phyloP scores from a whole-genome alignment of 2,797 vertebrate genomes.

The Carcharodon carcharias region DNA sequence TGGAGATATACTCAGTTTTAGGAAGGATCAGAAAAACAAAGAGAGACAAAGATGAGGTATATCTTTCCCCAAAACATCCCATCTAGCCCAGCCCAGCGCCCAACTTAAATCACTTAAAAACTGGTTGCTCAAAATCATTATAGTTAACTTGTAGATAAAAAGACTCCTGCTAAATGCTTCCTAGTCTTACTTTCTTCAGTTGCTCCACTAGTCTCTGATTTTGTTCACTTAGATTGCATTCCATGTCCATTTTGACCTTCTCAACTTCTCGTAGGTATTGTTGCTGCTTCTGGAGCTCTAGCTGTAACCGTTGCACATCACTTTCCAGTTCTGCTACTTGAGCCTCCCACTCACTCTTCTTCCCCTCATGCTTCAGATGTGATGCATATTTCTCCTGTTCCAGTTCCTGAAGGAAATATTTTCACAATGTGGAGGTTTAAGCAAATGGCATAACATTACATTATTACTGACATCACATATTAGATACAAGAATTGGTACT shows the following conservation, averaged over 20 bases:
- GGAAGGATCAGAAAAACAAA: neutral
- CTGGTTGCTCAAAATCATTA: neutral
- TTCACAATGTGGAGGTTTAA: neutral
- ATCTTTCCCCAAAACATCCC: neutral
- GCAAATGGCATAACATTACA: neutral
- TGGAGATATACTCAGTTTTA: neutral
- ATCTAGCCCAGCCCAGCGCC: too few relatives aligned
- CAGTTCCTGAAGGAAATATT: conserved; percentile 53
- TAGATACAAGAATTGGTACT: neutral
- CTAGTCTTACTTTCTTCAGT: conserved; percentile 52
- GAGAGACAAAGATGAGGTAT: neutral
- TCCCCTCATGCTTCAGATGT: conserved; percentile 59
- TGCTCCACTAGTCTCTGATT: conserved; percentile 55
- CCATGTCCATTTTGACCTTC: conserved; percentile 50
- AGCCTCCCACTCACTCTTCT: conserved; percentile 61
- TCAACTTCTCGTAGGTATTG: conserved; percentile 52
- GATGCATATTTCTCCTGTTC: conserved; percentile 63
- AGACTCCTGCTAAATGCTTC: neutral
- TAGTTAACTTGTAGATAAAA: neutral
- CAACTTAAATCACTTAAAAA: neutral
- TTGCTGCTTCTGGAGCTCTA: conserved; percentile 55
- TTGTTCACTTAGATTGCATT: conserved; percentile 54
- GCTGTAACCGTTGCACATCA: conserved; percentile 57
- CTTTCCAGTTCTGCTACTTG: conserved; percentile 65
- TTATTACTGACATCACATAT: neutral